Evolutionary conservation across 2,888 invertebrate species (phyloP).

Genomic region (Coecobrya sp.): DNA sequence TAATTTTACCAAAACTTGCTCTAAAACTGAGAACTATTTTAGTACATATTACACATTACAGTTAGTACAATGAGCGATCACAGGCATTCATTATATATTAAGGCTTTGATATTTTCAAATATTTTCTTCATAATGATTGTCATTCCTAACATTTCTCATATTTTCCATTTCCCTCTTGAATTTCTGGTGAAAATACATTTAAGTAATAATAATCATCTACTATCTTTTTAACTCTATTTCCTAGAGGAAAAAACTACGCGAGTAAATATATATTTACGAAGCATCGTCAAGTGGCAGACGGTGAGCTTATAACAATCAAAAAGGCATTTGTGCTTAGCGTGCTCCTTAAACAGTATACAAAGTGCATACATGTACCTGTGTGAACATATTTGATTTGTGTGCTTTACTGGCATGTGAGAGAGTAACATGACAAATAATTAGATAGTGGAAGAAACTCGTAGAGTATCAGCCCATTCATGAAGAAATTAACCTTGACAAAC

Average conservation of each 20-base stretch:
- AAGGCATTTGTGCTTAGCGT: background rate
- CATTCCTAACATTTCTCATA: too few relatives aligned
- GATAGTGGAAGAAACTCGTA: background rate
- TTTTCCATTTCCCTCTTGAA: too few relatives aligned
- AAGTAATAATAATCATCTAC: too few relatives aligned
- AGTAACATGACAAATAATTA: background rate
- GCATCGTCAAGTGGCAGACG: background rate
- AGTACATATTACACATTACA: too few relatives aligned
- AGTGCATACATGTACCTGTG: background rate
- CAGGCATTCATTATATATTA: too few relatives aligned
- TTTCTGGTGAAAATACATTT: too few relatives aligned
- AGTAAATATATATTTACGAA: background rate
- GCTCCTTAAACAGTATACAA: too few relatives aligned
- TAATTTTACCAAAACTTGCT: slow-evolving; percentile 66
- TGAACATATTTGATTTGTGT: background rate
- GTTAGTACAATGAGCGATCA: too few relatives aligned
- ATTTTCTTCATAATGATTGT: too few relatives aligned
- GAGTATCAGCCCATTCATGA: background rate
- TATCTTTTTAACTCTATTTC: too few relatives aligned
- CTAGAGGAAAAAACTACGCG: too few relatives aligned
- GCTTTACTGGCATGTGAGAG: background rate
- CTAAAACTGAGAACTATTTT: background rate
- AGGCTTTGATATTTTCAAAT: too few relatives aligned
- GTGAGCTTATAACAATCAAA: background rate
- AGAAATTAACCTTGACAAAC: background rate